phyloP scores from a whole-genome alignment of 2,888 invertebrate genomes.

The Eulithis testata region DNA sequence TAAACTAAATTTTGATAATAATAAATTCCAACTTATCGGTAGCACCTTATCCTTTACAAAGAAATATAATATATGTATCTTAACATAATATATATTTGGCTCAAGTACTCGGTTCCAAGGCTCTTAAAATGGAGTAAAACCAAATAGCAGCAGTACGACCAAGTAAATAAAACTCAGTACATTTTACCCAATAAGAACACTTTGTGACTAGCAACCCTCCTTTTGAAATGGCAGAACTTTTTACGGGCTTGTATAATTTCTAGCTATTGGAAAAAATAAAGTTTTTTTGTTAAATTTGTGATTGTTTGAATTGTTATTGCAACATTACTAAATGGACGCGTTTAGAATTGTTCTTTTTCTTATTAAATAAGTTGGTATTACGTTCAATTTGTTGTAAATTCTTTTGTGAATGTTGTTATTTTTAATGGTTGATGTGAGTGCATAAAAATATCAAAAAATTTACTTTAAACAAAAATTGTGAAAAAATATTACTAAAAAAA shows the following conservation, averaged over 20 bases:
- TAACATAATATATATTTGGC: constrained; percentile 6
- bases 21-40: not conserved
- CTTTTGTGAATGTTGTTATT: too few relatives aligned
- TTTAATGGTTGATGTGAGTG: too few relatives aligned
- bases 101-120: constrained; percentile 8
- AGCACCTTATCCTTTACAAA: not conserved
- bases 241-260: constrained; percentile 33
- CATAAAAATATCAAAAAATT: too few relatives aligned
- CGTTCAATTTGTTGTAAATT: too few relatives aligned
- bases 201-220: constrained; percentile 33
- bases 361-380: too few relatives aligned
- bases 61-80: constrained; percentile 11
- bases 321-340: not conserved
- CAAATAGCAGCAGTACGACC: constrained; percentile 18
- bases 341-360: too few relatives aligned
- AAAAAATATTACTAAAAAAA: too few relatives aligned
- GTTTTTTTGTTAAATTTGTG: constrained; percentile 29
- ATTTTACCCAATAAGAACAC: constrained; percentile 35
- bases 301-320: constrained; percentile 12
- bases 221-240: constrained; percentile 37
- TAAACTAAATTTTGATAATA: not conserved
- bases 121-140: constrained; percentile 15
- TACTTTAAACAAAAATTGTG: too few relatives aligned
- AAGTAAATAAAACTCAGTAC: constrained; percentile 33
- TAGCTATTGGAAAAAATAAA: constrained; percentile 37